A percentile compares a stretch with the other conserved stretches of the same genome.
Evolutionary conservation across 2,797 vertebrate species (phyloP).

Genomic region (Rhinella marina): DNA sequence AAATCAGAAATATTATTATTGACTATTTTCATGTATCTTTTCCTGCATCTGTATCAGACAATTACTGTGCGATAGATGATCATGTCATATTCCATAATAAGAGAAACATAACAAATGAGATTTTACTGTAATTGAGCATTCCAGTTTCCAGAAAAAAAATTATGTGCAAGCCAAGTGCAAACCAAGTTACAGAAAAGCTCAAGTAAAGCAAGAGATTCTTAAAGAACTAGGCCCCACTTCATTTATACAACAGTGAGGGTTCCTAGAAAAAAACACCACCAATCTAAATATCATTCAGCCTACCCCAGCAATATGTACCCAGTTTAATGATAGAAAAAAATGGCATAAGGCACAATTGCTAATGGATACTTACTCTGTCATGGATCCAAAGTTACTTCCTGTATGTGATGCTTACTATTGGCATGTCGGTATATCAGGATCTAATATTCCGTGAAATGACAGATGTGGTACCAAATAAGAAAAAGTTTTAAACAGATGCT

Average conservation of each 20-base stretch:
- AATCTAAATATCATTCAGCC: not conserved
- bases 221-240: not conserved
- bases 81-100: constrained; percentile 1
- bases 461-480: constrained; percentile 21
- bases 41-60: not conserved
- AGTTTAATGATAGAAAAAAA: not conserved
- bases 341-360: not conserved
- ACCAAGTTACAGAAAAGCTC: not conserved
- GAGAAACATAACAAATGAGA: not conserved
- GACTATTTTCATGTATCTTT: not conserved
- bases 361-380: not conserved
- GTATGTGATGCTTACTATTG: not conserved
- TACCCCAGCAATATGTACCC: not conserved
- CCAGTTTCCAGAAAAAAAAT: not conserved
- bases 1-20: too few species aligned
- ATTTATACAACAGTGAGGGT: not conserved
- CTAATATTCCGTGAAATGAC: constrained; percentile 5
- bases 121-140: not conserved
- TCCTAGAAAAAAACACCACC: not conserved
- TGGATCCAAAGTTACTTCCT: not conserved
- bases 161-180: too few species aligned
- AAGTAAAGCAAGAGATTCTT: not conserved
- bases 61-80: not conserved
- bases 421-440: not conserved
- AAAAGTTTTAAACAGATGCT: constrained; percentile 37